Percentiles rank a stretch among this genome's conserved stretches.
phyloP scores from a whole-genome alignment of 1,140 invertebrate species.

The Xylocopa sonorina region DNA sequence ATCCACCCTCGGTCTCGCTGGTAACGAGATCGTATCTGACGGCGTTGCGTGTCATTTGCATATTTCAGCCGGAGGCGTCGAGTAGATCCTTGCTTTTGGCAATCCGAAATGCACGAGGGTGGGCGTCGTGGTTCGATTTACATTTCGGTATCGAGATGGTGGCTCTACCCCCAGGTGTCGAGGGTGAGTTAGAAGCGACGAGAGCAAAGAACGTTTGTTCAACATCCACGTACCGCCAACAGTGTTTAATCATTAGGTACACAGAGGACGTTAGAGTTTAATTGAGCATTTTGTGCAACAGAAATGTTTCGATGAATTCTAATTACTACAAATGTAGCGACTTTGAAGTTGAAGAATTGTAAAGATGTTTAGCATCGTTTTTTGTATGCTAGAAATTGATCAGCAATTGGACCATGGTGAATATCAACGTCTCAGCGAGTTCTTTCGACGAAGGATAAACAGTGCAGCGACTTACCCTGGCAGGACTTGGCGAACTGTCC shows the following conservation, averaged over 20 bases:
- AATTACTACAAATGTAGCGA: no score
- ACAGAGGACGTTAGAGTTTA: neutral
- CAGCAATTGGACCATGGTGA: conserved; percentile 5
- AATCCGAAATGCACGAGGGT: conserved; percentile 51
- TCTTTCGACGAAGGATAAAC: conserved; percentile 50
- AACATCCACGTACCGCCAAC: neutral
- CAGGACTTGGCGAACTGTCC: conserved; percentile 75
- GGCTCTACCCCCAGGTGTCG: conserved; percentile 38
- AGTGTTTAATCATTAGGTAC: neutral
- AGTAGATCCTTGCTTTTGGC: conserved; percentile 68
- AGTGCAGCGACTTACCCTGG: conserved; percentile 73
- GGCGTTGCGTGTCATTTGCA: conserved; percentile 77
- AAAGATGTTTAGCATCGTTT: neutral
- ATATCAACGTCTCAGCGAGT: conserved; percentile 9
- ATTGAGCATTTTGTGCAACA: no score
- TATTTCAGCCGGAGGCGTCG: conserved; percentile 73
- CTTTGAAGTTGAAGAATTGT: no score
- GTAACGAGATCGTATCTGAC: conserved; percentile 75
- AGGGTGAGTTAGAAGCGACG: conserved; percentile 10
- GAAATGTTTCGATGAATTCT: no score
- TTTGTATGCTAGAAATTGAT: neutral
- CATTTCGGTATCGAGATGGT: conserved; percentile 54
- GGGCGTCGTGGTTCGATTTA: conserved; percentile 57
- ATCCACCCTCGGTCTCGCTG: conserved; percentile 44
- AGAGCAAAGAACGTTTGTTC: neutral